These are phyloP conservation scores for Lophochroa leadbeateri DNA, from an alignment of 2,113 vertebrate species.

Conservation along the genomic window DNA sequence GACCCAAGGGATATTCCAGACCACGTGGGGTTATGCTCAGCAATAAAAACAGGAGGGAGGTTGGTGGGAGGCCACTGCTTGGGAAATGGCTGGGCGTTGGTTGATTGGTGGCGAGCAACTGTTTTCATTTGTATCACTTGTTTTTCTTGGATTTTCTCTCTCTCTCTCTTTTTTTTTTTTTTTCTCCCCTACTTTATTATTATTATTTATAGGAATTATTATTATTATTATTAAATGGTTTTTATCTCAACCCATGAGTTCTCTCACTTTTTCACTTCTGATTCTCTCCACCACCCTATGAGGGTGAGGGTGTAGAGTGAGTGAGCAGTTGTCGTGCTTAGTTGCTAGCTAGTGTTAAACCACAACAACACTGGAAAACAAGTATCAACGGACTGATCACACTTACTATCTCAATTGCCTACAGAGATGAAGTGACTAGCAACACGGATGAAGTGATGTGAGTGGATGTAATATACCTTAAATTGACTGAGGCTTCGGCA, in stretches of 20 bases:
- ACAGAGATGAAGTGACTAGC: background rate
- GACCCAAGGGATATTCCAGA: background rate
- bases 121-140: background rate
- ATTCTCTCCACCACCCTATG: background rate
- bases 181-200: background rate
- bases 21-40: background rate
- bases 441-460: background rate
- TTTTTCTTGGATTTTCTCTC: background rate
- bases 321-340: background rate
- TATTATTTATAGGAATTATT: background rate
- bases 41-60: background rate
- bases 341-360: background rate
- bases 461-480: background rate
- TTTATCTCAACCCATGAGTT: background rate
- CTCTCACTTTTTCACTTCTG: background rate
- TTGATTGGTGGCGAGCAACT: background rate
- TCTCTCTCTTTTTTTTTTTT: background rate
- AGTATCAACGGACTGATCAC: background rate
- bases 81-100: background rate
- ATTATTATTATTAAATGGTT: background rate
- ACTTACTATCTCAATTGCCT: background rate
- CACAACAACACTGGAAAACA: background rate
- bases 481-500: background rate
- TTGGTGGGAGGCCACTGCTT: accelerated
- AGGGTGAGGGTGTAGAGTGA: background rate